These are phyloP conservation scores for Eupithecia subumbrata DNA, from an alignment of 2,888 invertebrate genomes.

Conservation along the genomic window DNA sequence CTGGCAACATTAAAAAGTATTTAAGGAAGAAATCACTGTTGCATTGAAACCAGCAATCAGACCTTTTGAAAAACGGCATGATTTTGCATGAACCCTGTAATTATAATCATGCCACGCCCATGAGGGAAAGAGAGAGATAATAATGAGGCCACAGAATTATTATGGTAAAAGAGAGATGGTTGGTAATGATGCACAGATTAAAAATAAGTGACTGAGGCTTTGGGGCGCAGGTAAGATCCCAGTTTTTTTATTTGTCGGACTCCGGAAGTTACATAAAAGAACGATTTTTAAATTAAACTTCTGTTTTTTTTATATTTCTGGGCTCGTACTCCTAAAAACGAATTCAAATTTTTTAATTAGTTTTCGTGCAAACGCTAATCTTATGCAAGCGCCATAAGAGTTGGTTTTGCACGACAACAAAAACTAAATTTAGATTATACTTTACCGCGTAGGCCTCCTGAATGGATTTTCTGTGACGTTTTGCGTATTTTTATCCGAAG, in stretches of 20 bases:
- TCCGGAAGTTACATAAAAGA: slow-evolving; percentile 10
- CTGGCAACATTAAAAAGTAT: slow-evolving; percentile 27
- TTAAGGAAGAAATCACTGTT: slow-evolving; percentile 26
- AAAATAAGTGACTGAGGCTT: slow-evolving; percentile 12
- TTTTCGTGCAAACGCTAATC: too few relatives aligned
- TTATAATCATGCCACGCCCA: slow-evolving; percentile 44
- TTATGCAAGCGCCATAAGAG: too few relatives aligned
- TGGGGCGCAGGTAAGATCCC: slow-evolving; percentile 10
- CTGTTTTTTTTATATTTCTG: neutral
- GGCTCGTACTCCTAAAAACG: too few relatives aligned
- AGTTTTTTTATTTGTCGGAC: slow-evolving; percentile 9
- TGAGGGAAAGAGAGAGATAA: slow-evolving; percentile 38
- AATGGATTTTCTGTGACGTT: neutral
- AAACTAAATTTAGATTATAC: too few relatives aligned
- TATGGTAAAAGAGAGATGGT: slow-evolving; percentile 13
- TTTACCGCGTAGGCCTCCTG: too few relatives aligned
- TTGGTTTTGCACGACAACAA: too few relatives aligned
- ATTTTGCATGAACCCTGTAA: slow-evolving; percentile 37
- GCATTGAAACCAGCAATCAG: slow-evolving; percentile 29
- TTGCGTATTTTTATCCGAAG: neutral
- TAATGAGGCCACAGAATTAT: neutral
- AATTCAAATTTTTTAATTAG: too few relatives aligned
- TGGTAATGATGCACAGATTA: slow-evolving; percentile 12
- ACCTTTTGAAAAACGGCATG: slow-evolving; percentile 29
- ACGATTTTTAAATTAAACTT: slow-evolving; percentile 6